A percentile compares a stretch with the other conserved stretches of the same genome.
These are phyloP conservation scores for Margaritifera margaritifera DNA, from an alignment of 2,888 invertebrate genomes.

Conservation along the genomic window DNA sequence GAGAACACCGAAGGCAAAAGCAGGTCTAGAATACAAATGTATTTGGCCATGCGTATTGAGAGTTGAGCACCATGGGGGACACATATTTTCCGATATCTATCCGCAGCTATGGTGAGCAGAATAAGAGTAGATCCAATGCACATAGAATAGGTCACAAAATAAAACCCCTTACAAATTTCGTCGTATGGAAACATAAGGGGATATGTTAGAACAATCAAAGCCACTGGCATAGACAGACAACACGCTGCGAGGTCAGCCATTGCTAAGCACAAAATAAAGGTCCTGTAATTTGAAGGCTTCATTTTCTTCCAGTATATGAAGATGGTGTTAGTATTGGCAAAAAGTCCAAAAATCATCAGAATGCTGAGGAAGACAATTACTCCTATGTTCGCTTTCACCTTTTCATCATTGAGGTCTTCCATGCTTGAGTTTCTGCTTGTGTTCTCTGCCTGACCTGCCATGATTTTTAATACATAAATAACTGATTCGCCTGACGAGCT, in stretches of 20 bases:
- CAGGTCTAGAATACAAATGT: no score
- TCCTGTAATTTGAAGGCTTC: constrained; percentile 34
- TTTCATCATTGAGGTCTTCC: no score
- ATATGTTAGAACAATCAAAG: constrained; percentile 33
- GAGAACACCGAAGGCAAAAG: no score
- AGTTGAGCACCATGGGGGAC: constrained; percentile 31
- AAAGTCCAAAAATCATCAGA: constrained; percentile 29
- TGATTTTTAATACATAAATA: no score
- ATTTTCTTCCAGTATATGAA: constrained; percentile 34
- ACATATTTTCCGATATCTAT: constrained; percentile 46
- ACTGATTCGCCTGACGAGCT: no score
- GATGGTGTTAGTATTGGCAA: constrained; percentile 37
- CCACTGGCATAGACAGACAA: constrained; percentile 35
- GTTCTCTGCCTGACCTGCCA: no score
- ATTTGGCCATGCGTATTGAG: no score
- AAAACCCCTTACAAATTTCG: constrained; percentile 28
- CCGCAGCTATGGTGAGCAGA: constrained; percentile 40
- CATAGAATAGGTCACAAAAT: constrained; percentile 26
- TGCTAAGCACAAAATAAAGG: constrained; percentile 38
- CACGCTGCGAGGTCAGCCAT: constrained; percentile 36
- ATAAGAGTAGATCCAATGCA: constrained; percentile 31
- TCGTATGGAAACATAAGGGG: constrained; percentile 27
- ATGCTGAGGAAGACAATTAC: constrained; percentile 28
- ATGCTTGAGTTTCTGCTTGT: no score
- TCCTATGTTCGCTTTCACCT: no score